A percentile compares a stretch with the other conserved stretches of the same genome.
phyloP scores from a whole-genome alignment of 2,888 invertebrate genomes.

The Oscheius onirici region DNA sequence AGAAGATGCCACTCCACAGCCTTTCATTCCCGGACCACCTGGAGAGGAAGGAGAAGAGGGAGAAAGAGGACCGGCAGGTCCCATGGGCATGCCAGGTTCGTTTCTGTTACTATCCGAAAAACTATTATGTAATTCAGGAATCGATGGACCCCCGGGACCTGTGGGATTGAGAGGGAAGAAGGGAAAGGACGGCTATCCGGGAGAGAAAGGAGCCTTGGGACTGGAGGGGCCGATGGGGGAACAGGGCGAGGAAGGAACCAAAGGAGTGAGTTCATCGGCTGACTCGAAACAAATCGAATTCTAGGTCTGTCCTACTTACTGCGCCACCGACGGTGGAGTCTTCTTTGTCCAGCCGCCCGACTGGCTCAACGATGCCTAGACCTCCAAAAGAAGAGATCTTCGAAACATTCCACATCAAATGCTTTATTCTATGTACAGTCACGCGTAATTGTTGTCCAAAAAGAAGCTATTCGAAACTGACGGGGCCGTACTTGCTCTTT shows the following conservation, averaged over 20 bases:
- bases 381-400: too few species aligned
- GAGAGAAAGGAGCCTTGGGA: conserved; percentile 54
- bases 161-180: conserved; percentile 61
- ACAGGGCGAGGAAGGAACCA: conserved; percentile 56
- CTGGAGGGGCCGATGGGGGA: conserved; percentile 61
- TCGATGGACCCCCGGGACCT: conserved; percentile 60
- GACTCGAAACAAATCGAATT: not conserved
- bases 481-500: conserved; percentile 6
- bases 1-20: conserved; percentile 61
- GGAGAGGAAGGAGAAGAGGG: conserved; percentile 57
- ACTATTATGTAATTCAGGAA: too few species aligned
- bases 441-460: too few species aligned
- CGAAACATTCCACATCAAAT: too few species aligned
- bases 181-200: conserved; percentile 58
- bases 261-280: conserved; percentile 61
- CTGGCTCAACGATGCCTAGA: conserved; percentile 54
- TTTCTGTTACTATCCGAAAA: too few species aligned
- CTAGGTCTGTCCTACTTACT: conserved; percentile 69
- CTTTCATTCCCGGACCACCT: conserved; percentile 67
- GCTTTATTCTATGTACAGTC: too few species aligned
- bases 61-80: conserved; percentile 57
- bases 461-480: not conserved
- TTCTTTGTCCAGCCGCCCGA: conserved; percentile 70
- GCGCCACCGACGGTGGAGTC: conserved; percentile 69
- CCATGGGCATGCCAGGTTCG: conserved; percentile 63